These are phyloP conservation scores for Hycleus phaleratus DNA, from an alignment of 1,140 invertebrate species.

Conservation along the genomic window DNA sequence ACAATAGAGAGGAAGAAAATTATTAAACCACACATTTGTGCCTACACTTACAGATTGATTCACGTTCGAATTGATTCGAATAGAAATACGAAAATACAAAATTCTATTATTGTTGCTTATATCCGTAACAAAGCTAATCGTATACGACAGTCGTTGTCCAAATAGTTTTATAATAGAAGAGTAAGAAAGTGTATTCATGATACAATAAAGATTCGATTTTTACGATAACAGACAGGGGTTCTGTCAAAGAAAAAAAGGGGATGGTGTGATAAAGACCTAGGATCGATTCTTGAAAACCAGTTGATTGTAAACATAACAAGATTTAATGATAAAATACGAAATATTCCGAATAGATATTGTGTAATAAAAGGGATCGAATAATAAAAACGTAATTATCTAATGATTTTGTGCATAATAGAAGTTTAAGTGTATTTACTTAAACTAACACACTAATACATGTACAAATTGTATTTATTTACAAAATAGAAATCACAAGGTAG, in stretches of 20 bases:
- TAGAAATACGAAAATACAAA: background rate
- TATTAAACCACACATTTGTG: no score
- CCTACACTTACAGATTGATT: no score
- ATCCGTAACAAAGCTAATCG: slow-evolving; percentile 31
- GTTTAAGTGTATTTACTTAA: no score
- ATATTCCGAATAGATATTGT: background rate
- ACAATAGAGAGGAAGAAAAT: background rate
- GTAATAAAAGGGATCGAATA: background rate
- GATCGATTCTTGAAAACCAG: slow-evolving; percentile 17
- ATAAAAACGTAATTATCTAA: slow-evolving; percentile 1
- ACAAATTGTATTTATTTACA: slow-evolving; percentile 8
- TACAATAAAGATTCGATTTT: no score
- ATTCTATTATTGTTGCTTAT: slow-evolving; percentile 18
- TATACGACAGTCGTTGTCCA: slow-evolving; percentile 23
- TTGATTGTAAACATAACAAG: slow-evolving; percentile 25
- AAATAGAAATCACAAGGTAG: background rate
- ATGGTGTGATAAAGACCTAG: slow-evolving; percentile 11
- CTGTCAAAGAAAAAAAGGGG: slow-evolving; percentile 21
- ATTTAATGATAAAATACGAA: background rate
- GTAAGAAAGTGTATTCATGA: no score
- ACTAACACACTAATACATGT: background rate
- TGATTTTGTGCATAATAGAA: background rate
- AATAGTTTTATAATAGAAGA: no score
- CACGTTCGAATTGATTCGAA: background rate
- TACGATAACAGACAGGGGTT: background rate